Conservation (phyloP, 2,797 vertebrate genomes). For the Gouania willdenowi region DNA sequence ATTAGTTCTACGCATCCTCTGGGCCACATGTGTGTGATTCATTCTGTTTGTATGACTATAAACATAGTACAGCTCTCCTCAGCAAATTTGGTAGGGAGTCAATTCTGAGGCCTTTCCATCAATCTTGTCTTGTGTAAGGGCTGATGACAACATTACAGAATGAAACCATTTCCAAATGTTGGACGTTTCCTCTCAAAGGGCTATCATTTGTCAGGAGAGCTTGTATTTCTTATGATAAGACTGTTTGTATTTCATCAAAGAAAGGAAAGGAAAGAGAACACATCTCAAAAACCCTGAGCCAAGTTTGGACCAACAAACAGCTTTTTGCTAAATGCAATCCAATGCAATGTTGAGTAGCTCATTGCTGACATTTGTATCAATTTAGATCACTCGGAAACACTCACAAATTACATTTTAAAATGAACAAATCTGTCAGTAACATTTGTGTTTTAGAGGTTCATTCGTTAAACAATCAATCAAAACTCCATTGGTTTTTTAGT, state of each 20-base stretch:
- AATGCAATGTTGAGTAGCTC: no score
- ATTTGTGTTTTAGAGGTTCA: no score
- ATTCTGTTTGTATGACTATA: constrained; percentile 16
- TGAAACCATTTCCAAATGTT: constrained; percentile 13
- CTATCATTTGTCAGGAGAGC: not conserved
- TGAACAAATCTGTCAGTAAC: no score
- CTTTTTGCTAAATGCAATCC: no score
- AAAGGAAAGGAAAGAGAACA: no score
- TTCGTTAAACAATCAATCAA: no score
- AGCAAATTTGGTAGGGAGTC: constrained; percentile 13
- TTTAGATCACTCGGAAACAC: no score
- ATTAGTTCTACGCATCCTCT: constrained; percentile 9
- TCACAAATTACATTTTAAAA: no score
- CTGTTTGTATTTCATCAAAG: constrained; percentile 9
- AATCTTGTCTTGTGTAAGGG: constrained; percentile 24
- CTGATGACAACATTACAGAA: not conserved
- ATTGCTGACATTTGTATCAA: no score
- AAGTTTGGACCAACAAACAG: no score
- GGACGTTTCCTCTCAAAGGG: not conserved
- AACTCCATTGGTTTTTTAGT: no score
- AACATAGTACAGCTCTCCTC: constrained; percentile 7
- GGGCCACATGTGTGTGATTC: not conserved
- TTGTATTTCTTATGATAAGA: constrained; percentile 10
- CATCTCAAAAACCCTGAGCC: no score
- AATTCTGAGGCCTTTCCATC: constrained; percentile 9